phyloP scores from a whole-genome alignment of 2,113 vertebrate genomes.

The Recurvirostra avosetta region DNA sequence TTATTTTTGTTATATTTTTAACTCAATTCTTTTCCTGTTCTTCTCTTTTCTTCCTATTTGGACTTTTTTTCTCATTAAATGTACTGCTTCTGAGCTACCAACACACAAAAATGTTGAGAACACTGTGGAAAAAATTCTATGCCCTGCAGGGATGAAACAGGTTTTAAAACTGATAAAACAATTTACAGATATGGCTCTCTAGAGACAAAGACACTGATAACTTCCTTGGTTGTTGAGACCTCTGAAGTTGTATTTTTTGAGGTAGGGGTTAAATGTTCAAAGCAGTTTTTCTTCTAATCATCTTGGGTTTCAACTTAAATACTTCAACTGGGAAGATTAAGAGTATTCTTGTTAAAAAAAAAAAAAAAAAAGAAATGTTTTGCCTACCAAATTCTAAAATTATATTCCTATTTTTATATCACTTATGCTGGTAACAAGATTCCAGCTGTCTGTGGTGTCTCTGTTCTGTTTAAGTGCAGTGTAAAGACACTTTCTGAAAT shows the following conservation, averaged over 20 bases:
- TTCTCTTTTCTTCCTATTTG: background rate
- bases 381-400: background rate
- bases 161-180: background rate
- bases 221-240: background rate
- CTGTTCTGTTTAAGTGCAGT: background rate
- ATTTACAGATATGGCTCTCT: background rate
- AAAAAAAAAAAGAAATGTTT: background rate
- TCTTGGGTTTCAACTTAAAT: background rate
- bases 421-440: background rate
- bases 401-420: conserved; percentile 11
- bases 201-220: background rate
- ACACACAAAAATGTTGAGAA: background rate
- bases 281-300: background rate
- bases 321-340: background rate
- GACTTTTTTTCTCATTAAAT: background rate
- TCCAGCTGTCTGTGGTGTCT: background rate
- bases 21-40: background rate
- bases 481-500: background rate
- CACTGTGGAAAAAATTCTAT: background rate
- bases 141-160: background rate
- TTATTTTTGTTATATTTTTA: background rate
- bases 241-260: background rate
- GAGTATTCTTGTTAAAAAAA: background rate
- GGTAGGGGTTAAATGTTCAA: background rate
- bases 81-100: background rate